These are phyloP conservation scores for Neoitamus cyanurus DNA, from an alignment of 2,888 invertebrate genomes.

Conservation along the genomic window DNA sequence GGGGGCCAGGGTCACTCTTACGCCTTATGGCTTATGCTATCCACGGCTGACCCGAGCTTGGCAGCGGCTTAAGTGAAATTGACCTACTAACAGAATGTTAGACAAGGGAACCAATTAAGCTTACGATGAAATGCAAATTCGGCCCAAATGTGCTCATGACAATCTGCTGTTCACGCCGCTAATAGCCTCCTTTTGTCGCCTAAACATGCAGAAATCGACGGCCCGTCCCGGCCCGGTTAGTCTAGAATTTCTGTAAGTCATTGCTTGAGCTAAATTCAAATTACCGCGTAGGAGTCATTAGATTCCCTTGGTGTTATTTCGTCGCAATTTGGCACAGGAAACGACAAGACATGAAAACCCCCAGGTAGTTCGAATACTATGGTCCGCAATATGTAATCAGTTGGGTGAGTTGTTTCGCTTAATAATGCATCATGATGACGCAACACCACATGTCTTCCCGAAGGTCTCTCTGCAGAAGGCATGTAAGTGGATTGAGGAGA, in stretches of 20 bases:
- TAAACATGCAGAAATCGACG: neutral
- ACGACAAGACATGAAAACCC: neutral
- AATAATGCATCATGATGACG: neutral
- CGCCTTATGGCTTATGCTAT: neutral
- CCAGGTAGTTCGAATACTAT: neutral
- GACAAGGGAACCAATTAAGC: constrained; percentile 5
- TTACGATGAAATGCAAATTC: neutral
- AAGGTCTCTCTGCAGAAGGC: neutral
- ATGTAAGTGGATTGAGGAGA: neutral
- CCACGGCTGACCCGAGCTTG: neutral
- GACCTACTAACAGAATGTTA: neutral
- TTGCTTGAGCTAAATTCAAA: neutral
- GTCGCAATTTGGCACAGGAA: neutral
- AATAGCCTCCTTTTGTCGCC: neutral
- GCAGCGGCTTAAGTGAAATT: neutral
- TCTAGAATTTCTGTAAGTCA: neutral
- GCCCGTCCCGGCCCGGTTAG: neutral
- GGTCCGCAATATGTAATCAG: neutral
- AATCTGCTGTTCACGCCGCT: neutral
- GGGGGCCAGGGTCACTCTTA: neutral
- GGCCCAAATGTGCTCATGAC: neutral
- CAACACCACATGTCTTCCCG: neutral
- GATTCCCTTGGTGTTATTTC: neutral
- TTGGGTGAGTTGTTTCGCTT: neutral
- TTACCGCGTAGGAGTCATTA: neutral